Percentiles rank a stretch among this genome's conserved stretches.
These are phyloP conservation scores for Dicentrarchus labrax DNA, from an alignment of 2,113 vertebrate genomes.

Conservation along the genomic window DNA sequence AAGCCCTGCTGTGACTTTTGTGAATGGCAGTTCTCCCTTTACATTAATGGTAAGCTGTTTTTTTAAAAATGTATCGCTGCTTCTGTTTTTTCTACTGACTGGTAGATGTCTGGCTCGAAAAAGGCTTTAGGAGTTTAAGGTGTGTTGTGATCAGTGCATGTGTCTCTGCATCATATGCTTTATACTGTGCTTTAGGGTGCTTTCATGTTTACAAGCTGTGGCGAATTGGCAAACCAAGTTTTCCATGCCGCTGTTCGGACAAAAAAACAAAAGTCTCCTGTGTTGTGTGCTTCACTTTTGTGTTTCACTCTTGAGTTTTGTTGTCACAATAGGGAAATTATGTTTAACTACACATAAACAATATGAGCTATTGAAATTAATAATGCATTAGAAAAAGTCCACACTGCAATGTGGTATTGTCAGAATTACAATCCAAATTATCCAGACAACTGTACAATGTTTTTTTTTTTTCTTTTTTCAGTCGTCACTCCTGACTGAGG, in stretches of 20 bases:
- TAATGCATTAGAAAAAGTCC: background rate
- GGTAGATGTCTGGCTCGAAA: background rate
- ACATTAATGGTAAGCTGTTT: conserved; percentile 1
- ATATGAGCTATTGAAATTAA: background rate
- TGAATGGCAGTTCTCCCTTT: background rate
- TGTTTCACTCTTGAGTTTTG: background rate
- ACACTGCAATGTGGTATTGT: background rate
- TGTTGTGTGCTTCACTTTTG: background rate
- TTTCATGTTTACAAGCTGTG: conserved; percentile 24
- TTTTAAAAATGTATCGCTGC: background rate
- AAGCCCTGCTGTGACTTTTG: background rate
- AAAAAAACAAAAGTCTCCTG: background rate
- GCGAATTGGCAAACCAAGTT: conserved; percentile 5
- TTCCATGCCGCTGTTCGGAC: background rate
- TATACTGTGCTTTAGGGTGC: conserved; percentile 1
- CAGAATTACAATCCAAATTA: background rate
- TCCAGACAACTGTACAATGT: background rate
- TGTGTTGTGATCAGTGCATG: background rate
- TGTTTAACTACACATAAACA: background rate
- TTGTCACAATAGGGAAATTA: background rate
- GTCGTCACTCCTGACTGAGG: conserved; percentile 1
- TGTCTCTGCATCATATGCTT: background rate
- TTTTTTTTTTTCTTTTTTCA: background rate
- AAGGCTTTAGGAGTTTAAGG: background rate
- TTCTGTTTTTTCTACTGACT: conserved; percentile 7